phyloP scores from a whole-genome alignment of 2,797 vertebrate genomes.

The Synaphobranchus kaupii region DNA sequence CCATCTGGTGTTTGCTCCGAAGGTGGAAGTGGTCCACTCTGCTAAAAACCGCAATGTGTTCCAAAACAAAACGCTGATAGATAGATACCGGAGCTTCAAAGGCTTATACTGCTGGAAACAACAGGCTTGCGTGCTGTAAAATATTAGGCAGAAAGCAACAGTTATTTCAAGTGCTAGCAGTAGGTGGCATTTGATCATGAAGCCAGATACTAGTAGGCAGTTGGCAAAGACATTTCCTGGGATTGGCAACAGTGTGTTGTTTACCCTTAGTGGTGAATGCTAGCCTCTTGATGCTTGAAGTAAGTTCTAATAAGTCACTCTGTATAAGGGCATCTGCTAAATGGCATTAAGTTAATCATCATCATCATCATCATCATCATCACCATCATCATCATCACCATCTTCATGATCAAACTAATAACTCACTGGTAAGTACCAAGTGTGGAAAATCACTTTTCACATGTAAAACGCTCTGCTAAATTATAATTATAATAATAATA shows the following conservation, averaged over 20 bases:
- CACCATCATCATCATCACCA: neutral
- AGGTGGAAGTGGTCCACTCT: neutral
- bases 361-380: neutral
- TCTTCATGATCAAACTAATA: neutral
- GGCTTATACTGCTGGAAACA: conserved; percentile 10
- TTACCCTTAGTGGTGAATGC: conserved; percentile 34
- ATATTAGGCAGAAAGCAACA: conserved; percentile 27
- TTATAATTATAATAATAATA: too few relatives aligned
- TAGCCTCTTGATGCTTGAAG: conserved; percentile 14
- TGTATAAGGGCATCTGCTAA: neutral
- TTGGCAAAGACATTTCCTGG: conserved; percentile 37
- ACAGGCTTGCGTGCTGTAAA: conserved; percentile 1
- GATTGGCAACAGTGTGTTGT: conserved; percentile 10
- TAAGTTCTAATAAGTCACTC: neutral
- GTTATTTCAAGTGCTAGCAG: conserved; percentile 28
- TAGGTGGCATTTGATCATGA: conserved; percentile 68
- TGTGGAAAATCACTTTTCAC: neutral
- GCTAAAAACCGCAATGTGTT: neutral
- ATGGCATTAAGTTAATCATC: neutral
- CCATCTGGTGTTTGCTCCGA: neutral
- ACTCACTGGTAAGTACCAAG: neutral
- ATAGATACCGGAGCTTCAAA: conserved; percentile 9
- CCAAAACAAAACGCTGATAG: conserved; percentile 8
- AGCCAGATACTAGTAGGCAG: conserved; percentile 43
- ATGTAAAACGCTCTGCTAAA: neutral